Evolutionary conservation across 2,888 invertebrate genomes (phyloP).

Genomic region (Kryphioiulus occultus): DNA sequence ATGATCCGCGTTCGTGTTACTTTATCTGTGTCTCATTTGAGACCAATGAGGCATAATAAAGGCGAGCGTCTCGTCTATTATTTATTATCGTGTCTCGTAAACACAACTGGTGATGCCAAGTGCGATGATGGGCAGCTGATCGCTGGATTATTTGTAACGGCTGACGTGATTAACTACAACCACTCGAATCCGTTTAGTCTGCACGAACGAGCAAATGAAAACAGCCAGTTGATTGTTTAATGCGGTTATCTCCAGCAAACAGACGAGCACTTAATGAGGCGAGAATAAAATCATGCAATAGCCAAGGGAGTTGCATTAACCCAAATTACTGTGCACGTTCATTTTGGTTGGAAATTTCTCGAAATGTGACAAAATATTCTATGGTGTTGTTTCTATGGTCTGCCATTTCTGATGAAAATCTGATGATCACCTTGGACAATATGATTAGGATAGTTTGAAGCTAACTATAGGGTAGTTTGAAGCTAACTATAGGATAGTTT

Average conservation of each 20-base stretch:
- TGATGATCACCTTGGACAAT: too few species aligned
- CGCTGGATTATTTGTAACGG: neutral
- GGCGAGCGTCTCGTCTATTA: neutral
- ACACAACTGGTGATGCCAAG: neutral
- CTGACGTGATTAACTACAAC: neutral
- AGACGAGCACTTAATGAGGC: neutral
- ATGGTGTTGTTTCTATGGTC: too few species aligned
- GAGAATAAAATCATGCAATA: constrained; percentile 6
- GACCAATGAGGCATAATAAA: neutral
- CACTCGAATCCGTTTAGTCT: neutral
- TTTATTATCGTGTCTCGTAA: neutral
- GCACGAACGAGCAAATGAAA: constrained; percentile 3
- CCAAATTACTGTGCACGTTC: too few species aligned
- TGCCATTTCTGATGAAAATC: too few species aligned
- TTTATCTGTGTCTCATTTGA: neutral
- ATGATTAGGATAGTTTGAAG: too few species aligned
- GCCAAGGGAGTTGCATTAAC: too few species aligned
- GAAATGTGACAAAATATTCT: too few species aligned
- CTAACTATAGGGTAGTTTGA: too few species aligned
- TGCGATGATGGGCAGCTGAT: neutral
- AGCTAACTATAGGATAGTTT: too few species aligned
- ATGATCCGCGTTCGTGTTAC: neutral
- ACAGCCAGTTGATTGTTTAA: neutral
- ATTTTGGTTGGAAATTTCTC: too few species aligned
- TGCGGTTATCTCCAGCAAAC: neutral